Evolutionary conservation across 92 coral and sea anemone species (phyloP), one percentile per base, ranked within the genome.

Genomic region (Epizoanthus fatuus): DNA sequence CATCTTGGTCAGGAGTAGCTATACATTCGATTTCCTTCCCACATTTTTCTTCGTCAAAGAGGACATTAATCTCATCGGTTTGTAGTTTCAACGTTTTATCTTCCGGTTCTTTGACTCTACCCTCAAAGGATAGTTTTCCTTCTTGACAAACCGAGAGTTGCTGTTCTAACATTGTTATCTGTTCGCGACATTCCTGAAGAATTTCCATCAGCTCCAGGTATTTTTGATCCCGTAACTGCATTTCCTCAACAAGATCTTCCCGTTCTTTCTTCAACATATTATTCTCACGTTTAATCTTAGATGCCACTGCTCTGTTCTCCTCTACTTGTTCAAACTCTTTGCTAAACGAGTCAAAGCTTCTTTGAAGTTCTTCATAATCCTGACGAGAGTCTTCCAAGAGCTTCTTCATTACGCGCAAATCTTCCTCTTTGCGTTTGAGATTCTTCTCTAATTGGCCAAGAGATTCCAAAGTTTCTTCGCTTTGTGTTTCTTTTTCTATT

Each of bases 281-380:
- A 37, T 77, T 77, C 45, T 77, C 82, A 5, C 69, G 53, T 16
- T 29, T 60, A 19, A 60, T 68, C 44, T 77, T 77, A 19, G 69
- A 38, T 20, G 12, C 71, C 29, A 60, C 11, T 7, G 82, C 58
- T 22, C 82, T 77, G 58, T 77, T 77, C 32, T 77, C 82, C 44
- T 77, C 82, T 19, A 77, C 82, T 62, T 77, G 82, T 40, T 77
- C 82, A 56, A 77, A 77, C 44, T 77, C 82, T 44, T 42, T 77
- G 42, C 52, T 62, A 62, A 77, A 77, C 35, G 82, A 60, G 56
- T 77, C 82, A 60, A 77, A 77, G 11, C 82, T 77, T 44, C 82
- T 20, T 62, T 77, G 82, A 42, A 77, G 82, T 53, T 60, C 82
- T 8, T 77, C 82, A 16, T 77, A 77, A 60, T 77, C 82, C n/a